Evolutionary conservation across 2,888 invertebrate species (phyloP), one percentile per base, ranked within the genome.

Genomic region (Teleogryllus oceanicus): DNA sequence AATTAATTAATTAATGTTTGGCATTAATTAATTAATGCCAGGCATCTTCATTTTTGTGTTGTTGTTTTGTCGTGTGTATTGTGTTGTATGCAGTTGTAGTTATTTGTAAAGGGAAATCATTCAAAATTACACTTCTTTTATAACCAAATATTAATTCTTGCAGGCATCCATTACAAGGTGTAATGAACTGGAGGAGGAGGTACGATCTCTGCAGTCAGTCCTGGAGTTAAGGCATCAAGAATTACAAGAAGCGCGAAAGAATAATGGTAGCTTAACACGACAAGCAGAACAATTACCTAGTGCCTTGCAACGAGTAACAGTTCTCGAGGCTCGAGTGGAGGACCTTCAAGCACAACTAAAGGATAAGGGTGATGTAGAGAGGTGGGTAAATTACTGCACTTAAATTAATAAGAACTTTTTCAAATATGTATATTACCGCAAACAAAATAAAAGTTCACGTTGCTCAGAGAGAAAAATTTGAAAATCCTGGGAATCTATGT

Each of bases 211-310:
- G 82, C 91, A 95, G 83, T 93, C 94, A 74, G 97, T 98, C 4
- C 89, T 98, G 81, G 97, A 97, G 84, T 89, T 98, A 85, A 93
- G 95, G 85, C 95, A 95, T 86, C 92, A 93, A 49, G 97, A 98
- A 88, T 92, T 96, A 85, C 92, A 93, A 1, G 92, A 94, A 21
- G 88, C 97, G 78, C 90, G 92, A 77, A 92, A 92, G 84, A 91
- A 92, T 80, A 91, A 92, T 80, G 91, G 92, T 49, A 92, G 94
- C 84, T 89, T 94, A 79, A 88, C 90, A 75, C 91, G 92, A 50
- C 94, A 94, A 85, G 92, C 93, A 18, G 95, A 95, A 84, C 90
- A 92, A 80, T 90, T 96, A 83, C 91, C 92, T 24, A 89, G 90
- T 1, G 90, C 93, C 0, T 90, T 93, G 86, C 92, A 94, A 62